Base-by-base conservation (phyloP, 35 echinoderm and acorn worm species). In the Eucidaris tribuloides region DNA sequence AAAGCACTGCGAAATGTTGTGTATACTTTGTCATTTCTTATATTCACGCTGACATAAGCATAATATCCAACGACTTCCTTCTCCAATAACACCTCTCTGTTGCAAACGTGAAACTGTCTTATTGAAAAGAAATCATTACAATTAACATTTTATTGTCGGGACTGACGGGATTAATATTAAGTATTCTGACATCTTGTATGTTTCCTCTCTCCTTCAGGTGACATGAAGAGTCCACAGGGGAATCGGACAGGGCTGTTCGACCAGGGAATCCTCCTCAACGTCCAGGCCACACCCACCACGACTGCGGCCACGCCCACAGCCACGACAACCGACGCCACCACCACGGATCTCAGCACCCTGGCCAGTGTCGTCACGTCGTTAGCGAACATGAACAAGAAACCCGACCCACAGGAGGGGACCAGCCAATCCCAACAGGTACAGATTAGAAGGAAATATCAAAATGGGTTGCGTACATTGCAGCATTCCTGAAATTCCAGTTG, bases 291-390 rank as follows among this genome's bases (percentile, higher is more conserved):
- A 52, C 48, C 63, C 36, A 70, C 79, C 7, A 82, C 31, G 0
- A 32, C 72, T 35, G 42, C 54, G 43, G 19, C 87, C 20, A 79
- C 84, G 46, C 70, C 70, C 27, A 45, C 48, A 9, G 74, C 88
- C 0, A 54, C 70, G 54, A 89, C 86, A 71, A 80, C 86, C 6
- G 85, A 87, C n/a, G n/a, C n/a, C n/a, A 88, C 89, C 38, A 98
- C 90, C 76, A 97, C 94, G 31, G 95, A 98, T 71, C 83, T 98
- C 6, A 98, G 95, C 78, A 98, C 95, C 23, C 44, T 98, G 55
- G 95, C 95, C 6, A 98, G 90, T 46, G 95, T 98, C 35, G 95
- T 98, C 6, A 98, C 95, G 27, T 93, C 95, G 1, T 60, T 98
- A 48, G 95, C 95, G 1, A 93, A 92, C 18, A 98, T 98, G 95